Conservation (phyloP, 1,140 invertebrate species). For the Gryon sp. region DNA sequence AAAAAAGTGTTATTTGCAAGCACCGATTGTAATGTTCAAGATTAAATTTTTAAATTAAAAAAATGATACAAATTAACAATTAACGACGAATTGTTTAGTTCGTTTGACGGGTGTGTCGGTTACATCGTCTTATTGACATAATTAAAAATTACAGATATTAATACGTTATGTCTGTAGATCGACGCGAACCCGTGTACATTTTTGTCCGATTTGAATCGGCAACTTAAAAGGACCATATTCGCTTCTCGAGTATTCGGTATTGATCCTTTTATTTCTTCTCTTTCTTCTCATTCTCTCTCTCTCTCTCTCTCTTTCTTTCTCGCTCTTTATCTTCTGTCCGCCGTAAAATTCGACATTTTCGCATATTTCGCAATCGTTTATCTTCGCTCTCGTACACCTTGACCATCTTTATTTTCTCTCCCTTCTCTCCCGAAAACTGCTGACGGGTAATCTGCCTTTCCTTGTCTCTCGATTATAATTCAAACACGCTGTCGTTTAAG, state of each 20-base stretch:
- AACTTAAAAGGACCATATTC: no score
- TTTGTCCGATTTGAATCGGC: slow-evolving; percentile 41
- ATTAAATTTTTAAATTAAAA: background rate
- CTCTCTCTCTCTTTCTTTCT: no score
- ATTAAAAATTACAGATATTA: slow-evolving; percentile 62
- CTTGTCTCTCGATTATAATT: slow-evolving; percentile 21
- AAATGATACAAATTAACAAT: slow-evolving; percentile 1
- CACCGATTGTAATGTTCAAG: no score
- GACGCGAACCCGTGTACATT: slow-evolving; percentile 63
- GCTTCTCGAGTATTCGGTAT: no score
- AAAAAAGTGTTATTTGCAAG: background rate
- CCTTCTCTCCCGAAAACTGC: slow-evolving; percentile 72
- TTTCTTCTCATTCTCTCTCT: no score
- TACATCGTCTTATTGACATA: slow-evolving; percentile 49
- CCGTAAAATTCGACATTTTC: slow-evolving; percentile 45
- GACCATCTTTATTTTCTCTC: slow-evolving; percentile 58
- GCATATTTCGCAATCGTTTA: slow-evolving; percentile 22
- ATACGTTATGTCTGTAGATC: slow-evolving; percentile 57
- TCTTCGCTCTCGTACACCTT: slow-evolving; percentile 42
- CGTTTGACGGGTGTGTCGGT: slow-evolving; percentile 46
- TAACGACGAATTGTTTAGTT: no score
- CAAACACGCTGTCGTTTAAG: slow-evolving; percentile 6
- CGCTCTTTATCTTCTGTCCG: no score
- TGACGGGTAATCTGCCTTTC: slow-evolving; percentile 66
- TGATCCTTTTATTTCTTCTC: no score